A percentile compares a stretch with the other conserved stretches of the same genome.
phyloP scores from a whole-genome alignment of 2,888 invertebrate genomes.

The Cataglyphis rosenhaueri region DNA sequence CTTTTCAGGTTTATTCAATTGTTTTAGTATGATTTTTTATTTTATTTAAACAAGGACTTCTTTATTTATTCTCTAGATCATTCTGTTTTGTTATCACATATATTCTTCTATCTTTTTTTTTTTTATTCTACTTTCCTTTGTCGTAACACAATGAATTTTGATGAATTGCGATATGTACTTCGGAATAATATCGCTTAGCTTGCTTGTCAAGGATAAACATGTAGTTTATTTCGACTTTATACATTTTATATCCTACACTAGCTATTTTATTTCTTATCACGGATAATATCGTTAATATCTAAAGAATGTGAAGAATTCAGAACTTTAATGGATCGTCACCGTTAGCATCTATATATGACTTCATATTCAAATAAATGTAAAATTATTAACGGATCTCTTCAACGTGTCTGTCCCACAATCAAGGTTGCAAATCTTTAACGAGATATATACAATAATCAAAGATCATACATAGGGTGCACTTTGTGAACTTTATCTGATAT shows the following conservation, averaged over 20 bases:
- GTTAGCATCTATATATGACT: conserved; percentile 33
- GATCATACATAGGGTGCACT: conserved; percentile 55
- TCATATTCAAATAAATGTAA: conserved; percentile 8
- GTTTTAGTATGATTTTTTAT: background rate
- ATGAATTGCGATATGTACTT: conserved; percentile 21
- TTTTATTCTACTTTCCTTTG: conserved; percentile 23
- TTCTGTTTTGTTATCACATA: background rate
- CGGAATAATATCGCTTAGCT: conserved; percentile 30
- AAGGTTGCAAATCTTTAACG: conserved; percentile 63
- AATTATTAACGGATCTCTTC: conserved; percentile 1
- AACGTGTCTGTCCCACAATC: conserved; percentile 46
- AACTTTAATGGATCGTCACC: conserved; percentile 16
- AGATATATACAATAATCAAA: conserved; percentile 70
- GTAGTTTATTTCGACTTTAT: background rate
- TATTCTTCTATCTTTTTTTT: background rate
- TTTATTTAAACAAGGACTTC: background rate
- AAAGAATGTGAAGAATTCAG: conserved; percentile 2
- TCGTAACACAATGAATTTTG: conserved; percentile 33
- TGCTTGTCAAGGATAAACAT: conserved; percentile 23
- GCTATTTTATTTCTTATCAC: conserved; percentile 4
- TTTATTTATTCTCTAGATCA: background rate
- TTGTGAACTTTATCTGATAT: conserved; percentile 65
- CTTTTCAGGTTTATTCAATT: background rate
- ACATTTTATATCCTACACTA: background rate
- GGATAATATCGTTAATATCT: background rate